Evolutionary conservation across 2,797 vertebrate genomes (phyloP).

Genomic region (Eulemur coronatus): DNA sequence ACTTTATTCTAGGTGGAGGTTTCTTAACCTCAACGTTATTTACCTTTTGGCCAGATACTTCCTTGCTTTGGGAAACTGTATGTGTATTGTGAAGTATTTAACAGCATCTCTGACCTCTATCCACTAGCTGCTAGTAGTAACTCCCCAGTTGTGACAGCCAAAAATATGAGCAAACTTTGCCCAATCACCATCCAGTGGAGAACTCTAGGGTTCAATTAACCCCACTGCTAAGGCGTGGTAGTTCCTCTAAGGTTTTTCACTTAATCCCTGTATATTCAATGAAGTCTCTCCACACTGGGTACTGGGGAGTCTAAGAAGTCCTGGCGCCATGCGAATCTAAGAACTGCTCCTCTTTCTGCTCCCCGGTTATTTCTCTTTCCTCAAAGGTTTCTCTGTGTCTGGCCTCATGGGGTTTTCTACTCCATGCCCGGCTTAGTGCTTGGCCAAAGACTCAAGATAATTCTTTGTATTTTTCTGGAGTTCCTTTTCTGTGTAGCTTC

Average conservation of each 20-base stretch:
- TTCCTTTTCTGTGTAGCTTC: background rate
- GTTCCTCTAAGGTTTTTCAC: background rate
- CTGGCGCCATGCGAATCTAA: background rate
- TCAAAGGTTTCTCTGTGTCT: background rate
- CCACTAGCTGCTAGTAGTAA: background rate
- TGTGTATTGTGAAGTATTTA: background rate
- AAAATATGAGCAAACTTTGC: background rate
- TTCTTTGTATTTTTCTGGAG: background rate
- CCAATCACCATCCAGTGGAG: background rate
- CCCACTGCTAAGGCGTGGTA: background rate
- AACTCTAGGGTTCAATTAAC: background rate
- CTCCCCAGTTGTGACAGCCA: background rate
- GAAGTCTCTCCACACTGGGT: background rate
- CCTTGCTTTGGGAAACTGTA: background rate
- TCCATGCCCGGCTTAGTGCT: background rate
- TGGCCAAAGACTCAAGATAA: background rate
- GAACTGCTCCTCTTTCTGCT: background rate
- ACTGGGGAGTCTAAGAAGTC: background rate
- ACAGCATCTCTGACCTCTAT: background rate
- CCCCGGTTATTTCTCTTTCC: background rate
- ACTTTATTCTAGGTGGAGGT: background rate
- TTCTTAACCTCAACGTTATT: background rate
- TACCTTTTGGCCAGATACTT: background rate
- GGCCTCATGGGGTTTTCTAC: background rate
- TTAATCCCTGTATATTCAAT: background rate